A percentile compares a stretch with the other conserved stretches of the same genome.
Evolutionary conservation across 2,113 vertebrate genomes (phyloP).

Genomic region (Ophthalmolycus amberensis): DNA sequence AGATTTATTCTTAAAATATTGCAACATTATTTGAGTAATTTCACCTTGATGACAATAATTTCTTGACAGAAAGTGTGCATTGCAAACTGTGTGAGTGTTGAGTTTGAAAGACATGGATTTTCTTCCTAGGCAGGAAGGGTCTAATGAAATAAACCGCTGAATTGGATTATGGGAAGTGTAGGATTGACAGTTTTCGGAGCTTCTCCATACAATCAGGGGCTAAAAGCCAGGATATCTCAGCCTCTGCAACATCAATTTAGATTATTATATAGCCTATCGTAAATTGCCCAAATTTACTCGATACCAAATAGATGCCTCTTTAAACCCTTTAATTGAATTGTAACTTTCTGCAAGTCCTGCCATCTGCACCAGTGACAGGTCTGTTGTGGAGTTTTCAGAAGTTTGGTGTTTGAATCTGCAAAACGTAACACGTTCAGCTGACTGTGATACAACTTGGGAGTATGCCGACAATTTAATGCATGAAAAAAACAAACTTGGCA

Average conservation of each 20-base stretch:
- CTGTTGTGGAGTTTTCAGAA: slow-evolving; percentile 12
- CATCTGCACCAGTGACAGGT: neutral
- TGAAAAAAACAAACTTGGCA: slow-evolving; percentile 15
- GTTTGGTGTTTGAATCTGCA: neutral
- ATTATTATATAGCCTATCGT: neutral
- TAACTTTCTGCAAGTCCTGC: neutral
- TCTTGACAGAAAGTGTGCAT: too few relatives aligned
- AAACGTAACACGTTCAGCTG: neutral
- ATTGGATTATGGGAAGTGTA: neutral
- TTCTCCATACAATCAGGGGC: neutral
- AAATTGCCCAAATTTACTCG: neutral
- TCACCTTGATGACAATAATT: too few relatives aligned
- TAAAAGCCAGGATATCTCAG: neutral
- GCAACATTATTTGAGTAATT: too few relatives aligned
- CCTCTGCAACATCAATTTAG: neutral
- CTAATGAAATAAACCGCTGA: neutral
- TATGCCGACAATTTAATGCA: neutral
- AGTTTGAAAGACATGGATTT: too few relatives aligned
- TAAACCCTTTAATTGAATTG: neutral
- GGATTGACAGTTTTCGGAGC: neutral
- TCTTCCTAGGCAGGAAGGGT: neutral
- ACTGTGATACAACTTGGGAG: neutral
- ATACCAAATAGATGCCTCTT: neutral
- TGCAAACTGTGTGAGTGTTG: too few relatives aligned
- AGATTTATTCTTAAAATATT: too few relatives aligned